phyloP scores from a whole-genome alignment of 2,888 invertebrate genomes.

The Agonopterix alstromeriana region DNA sequence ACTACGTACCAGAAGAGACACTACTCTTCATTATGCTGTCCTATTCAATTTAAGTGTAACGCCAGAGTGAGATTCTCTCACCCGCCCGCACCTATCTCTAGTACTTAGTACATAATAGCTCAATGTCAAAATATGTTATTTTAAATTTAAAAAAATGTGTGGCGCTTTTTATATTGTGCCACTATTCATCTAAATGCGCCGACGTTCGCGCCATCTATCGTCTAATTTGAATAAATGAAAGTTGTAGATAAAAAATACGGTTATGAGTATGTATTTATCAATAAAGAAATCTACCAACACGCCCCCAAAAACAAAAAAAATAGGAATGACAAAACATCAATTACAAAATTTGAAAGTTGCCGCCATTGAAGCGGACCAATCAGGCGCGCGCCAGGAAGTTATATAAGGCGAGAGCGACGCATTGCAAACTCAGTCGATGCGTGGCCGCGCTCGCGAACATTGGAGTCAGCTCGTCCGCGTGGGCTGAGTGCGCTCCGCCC shows the following conservation, averaged over 20 bases:
- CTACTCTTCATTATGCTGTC: too few species aligned
- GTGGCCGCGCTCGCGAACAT: slow-evolving; percentile 43
- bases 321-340: slow-evolving; percentile 6
- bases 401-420: slow-evolving; percentile 34
- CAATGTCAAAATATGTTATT: too few species aligned
- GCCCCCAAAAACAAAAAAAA: background rate
- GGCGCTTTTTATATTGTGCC: too few species aligned
- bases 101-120: too few species aligned
- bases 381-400: slow-evolving; percentile 14
- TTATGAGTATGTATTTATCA: too few species aligned
- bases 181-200: background rate
- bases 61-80: too few species aligned
- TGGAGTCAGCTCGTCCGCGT: slow-evolving; percentile 61
- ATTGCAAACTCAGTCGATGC: slow-evolving; percentile 19
- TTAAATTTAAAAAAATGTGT: too few species aligned
- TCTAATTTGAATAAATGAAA: background rate
- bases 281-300: too few species aligned
- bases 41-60: too few species aligned
- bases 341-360: background rate
- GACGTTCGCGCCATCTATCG: background rate
- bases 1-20: too few species aligned
- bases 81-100: too few species aligned
- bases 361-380: slow-evolving; percentile 23
- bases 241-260: background rate
- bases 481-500: slow-evolving; percentile 71